Evolutionary conservation across 2,888 invertebrate genomes (phyloP), one percentile per base, ranked within the genome.

Genomic region (Alitta virens): DNA sequence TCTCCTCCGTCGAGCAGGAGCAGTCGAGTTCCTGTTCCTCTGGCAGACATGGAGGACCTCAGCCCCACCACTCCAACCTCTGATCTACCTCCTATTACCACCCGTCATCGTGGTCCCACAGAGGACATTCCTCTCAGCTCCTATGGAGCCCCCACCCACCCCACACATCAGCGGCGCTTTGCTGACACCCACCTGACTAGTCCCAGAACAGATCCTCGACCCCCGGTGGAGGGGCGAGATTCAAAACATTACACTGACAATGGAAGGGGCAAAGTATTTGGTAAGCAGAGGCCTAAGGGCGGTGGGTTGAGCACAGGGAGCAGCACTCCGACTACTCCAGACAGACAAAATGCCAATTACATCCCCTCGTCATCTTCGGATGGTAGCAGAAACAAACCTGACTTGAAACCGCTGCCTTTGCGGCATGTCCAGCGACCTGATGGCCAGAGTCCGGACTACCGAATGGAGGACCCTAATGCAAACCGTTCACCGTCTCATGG

Each of bases 201-300:
- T 40, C 26, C 16, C 52, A 18, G 16, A 24, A 59, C 54, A 12
- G 68, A 61, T 12, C 43, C 63, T 26, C 56, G 70, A 26, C 68
- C 70, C 16, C 70, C 70, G 2, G 69, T 68, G 2, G 70, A 70
- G 26, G 70, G 70, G 18, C 42, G 64, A 26, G 70, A 70, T 52
- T 67, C 70, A 0, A 60, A 63, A 57, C 60, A 59, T 2, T 14
- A 63, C 7, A 63, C 63, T 5, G 33, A 33, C 52, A 56, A 64
- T 9, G 57, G 49, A 2, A 49, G 25, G 18, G 12, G 42, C 23
- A 52, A 25, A 9, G 5, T 21, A 7, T 12, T n/a, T 7, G 59
- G 38, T 12, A 24, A 21, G 7, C 1, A 27, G 26, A n/a, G 49
- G 23, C 25, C 42, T 18, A 25, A 51, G 1, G 21, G 2, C 14